Conservation (phyloP, 2,113 vertebrate species). For the Gambusia holbrooki region DNA sequence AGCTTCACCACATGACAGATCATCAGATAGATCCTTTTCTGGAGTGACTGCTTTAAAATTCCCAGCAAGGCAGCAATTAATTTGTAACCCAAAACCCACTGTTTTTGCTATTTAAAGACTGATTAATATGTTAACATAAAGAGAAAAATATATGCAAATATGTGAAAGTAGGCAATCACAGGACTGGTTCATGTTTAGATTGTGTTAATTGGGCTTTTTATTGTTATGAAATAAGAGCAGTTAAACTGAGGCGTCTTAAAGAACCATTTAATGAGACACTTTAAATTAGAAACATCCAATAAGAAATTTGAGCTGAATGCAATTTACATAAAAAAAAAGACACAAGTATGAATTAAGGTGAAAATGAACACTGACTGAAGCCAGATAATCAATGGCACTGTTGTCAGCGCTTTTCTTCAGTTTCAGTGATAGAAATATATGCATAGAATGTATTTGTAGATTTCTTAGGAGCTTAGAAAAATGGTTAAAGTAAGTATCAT, state of each 20-base stretch:
- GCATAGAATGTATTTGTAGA: constrained; percentile 13
- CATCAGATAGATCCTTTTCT: too few species aligned
- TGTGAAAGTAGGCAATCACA: background rate
- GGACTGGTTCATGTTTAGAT: constrained; percentile 4
- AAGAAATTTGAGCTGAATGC: constrained; percentile 9
- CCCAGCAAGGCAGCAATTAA: too few species aligned
- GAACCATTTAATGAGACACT: constrained; percentile 5
- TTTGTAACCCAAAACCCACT: too few species aligned
- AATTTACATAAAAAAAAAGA: background rate
- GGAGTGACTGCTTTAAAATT: too few species aligned
- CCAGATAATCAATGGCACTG: background rate
- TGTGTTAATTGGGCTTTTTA: background rate
- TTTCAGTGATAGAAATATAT: constrained; percentile 36
- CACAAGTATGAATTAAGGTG: background rate
- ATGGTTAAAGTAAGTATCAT: background rate
- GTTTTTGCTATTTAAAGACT: too few species aligned
- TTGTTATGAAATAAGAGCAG: background rate
- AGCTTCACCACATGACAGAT: too few species aligned
- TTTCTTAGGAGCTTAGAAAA: constrained; percentile 22
- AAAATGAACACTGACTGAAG: constrained; percentile 40
- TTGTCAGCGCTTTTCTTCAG: background rate
- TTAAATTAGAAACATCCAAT: constrained; percentile 3
- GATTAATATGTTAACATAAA: background rate
- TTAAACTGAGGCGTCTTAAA: constrained; percentile 8
- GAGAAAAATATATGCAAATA: background rate